These are phyloP conservation scores for Heterodera carotae DNA, from an alignment of 1,140 invertebrate species.

Conservation along the genomic window DNA sequence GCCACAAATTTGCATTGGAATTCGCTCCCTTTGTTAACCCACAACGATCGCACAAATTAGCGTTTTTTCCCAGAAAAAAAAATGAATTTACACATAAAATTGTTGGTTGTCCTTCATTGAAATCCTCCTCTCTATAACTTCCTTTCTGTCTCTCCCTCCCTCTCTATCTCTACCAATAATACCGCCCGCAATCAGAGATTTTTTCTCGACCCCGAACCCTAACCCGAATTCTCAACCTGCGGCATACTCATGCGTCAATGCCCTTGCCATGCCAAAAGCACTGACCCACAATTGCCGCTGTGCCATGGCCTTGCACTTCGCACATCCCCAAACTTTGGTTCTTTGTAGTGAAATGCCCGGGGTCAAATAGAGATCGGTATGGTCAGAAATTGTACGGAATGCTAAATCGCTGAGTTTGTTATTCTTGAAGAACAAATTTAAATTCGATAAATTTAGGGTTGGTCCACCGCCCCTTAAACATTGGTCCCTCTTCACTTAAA, in stretches of 20 bases:
- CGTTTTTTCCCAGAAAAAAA: no score
- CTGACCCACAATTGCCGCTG: conserved; percentile 39
- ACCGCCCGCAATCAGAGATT: no score
- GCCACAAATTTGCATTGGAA: no score
- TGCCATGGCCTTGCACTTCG: conserved; percentile 37
- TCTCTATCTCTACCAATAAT: no score
- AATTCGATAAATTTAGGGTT: neutral
- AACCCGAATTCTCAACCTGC: no score
- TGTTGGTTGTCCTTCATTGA: neutral
- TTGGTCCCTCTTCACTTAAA: neutral
- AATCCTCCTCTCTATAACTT: neutral
- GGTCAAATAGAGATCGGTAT: conserved; percentile 36
- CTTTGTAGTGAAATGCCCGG: conserved; percentile 41
- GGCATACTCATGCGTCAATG: neutral
- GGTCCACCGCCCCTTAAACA: neutral
- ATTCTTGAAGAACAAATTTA: conserved; percentile 2
- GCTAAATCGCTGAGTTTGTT: conserved; percentile 40
- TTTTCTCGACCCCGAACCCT: no score
- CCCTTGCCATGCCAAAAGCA: neutral
- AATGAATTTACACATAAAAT: no score
- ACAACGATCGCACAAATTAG: neutral
- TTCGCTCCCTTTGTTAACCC: neutral
- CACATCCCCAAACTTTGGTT: conserved; percentile 39
- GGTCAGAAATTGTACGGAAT: conserved; percentile 34
- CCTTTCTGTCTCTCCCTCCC: no score